A percentile compares a stretch with the other conserved stretches of the same genome.
Conservation (phyloP, 2,888 invertebrate species). For the Diabrotica balteata region DNA sequence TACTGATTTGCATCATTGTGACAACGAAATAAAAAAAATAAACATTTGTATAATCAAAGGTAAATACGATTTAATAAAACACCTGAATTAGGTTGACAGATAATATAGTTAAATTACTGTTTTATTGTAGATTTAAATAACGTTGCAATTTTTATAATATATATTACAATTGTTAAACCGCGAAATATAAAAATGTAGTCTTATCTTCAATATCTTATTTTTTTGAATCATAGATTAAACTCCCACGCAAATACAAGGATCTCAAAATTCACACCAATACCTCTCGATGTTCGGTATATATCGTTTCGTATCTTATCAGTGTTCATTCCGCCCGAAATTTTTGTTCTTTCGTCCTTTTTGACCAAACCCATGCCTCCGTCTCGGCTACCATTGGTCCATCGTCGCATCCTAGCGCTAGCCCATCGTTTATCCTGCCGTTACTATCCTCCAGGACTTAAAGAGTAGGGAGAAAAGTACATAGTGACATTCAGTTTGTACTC, state of each 20-base stretch:
- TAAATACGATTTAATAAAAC: too few species aligned
- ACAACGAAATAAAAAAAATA: too few species aligned
- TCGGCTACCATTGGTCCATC: constrained; percentile 35
- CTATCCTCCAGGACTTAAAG: constrained; percentile 53
- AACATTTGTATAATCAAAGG: too few species aligned
- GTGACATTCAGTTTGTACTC: constrained; percentile 26
- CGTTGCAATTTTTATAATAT: too few species aligned
- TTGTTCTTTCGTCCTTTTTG: constrained; percentile 18
- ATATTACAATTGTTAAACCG: background rate
- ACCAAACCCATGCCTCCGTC: constrained; percentile 22
- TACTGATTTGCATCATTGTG: too few species aligned
- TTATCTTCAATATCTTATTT: background rate
- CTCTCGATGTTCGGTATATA: background rate
- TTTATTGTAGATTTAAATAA: too few species aligned
- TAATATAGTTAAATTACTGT: too few species aligned
- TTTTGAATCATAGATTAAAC: constrained; percentile 2
- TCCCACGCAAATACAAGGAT: constrained; percentile 1
- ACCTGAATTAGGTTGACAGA: too few species aligned
- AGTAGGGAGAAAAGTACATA: constrained; percentile 49
- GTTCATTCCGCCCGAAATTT: constrained; percentile 4
- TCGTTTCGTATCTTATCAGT: constrained; percentile 11
- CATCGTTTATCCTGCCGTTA: constrained; percentile 37
- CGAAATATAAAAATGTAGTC: background rate
- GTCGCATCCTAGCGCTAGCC: constrained; percentile 38
- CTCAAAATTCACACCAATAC: constrained; percentile 1